Conservation (phyloP, 37 sponge, comb jelly and placozoan species). For the Amphimedon queenslandica region DNA sequence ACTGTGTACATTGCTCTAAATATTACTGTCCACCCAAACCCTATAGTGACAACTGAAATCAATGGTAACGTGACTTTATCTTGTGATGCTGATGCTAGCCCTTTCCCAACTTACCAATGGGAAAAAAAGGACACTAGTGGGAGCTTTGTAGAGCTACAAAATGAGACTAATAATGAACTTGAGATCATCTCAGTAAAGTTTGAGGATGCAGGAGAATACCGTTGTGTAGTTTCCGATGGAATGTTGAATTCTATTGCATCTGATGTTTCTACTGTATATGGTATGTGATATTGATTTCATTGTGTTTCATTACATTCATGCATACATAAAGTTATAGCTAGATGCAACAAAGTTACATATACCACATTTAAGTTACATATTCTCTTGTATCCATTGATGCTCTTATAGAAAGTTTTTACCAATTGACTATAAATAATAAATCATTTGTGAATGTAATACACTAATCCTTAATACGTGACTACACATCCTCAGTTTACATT, state of each 20-base stretch:
- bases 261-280: background rate
- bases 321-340: no score
- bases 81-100: constrained; percentile 9
- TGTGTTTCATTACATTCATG: no score
- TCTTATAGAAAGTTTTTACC: no score
- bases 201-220: constrained; percentile 3
- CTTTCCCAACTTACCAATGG: constrained; percentile 25
- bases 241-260: no score
- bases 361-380: no score
- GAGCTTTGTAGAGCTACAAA: background rate
- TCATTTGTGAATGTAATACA: no score
- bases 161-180: background rate
- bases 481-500: no score
- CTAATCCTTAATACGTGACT: no score
- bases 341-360: no score
- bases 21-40: constrained; percentile 10
- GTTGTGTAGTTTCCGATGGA: background rate
- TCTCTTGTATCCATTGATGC: no score
- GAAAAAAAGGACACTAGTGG: background rate
- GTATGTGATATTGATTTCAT: no score
- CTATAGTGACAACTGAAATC: background rate
- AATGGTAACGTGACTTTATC: constrained; percentile 2
- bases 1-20: constrained; percentile 4
- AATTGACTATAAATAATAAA: no score
- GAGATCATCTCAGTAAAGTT: constrained; percentile 1